These are phyloP conservation scores for Gallinago paraguaiae DNA, from an alignment of 2,113 vertebrate genomes.

Conservation along the genomic window DNA sequence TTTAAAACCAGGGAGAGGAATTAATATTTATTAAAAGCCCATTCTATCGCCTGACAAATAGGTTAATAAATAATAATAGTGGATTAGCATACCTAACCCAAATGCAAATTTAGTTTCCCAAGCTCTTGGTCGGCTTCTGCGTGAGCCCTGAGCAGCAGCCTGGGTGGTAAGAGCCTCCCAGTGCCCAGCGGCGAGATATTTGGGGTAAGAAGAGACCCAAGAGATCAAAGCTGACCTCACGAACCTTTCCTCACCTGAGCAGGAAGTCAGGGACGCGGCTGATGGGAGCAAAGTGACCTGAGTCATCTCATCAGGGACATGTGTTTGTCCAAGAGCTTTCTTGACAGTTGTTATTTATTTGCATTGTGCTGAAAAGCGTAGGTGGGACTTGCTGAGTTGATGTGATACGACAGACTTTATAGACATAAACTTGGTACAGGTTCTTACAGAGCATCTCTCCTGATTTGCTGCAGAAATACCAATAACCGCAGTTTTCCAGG, in stretches of 20 bases:
- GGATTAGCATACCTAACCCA: not conserved
- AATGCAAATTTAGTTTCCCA: not conserved
- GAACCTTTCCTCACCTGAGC: not conserved
- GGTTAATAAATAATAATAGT: not conserved
- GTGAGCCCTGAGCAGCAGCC: not conserved
- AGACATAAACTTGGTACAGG: rapidly evolving
- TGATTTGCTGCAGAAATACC: rapidly evolving
- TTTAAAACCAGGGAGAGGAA: not conserved
- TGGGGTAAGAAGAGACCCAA: not conserved
- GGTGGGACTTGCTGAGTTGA: not conserved
- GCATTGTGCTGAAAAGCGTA: not conserved
- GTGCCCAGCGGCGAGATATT: rapidly evolving
- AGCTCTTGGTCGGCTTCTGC: rapidly evolving
- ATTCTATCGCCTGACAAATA: not conserved
- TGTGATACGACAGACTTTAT: not conserved
- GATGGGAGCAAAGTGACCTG: not conserved
- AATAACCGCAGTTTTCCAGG: not conserved
- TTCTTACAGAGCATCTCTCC: not conserved
- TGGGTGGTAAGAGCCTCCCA: not conserved
- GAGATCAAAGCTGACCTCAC: not conserved
- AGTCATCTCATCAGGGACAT: not conserved
- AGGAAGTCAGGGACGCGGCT: not conserved
- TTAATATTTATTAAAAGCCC: not conserved
- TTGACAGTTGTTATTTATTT: rapidly evolving
- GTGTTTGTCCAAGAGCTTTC: rapidly evolving